Evolutionary conservation across 1,140 invertebrate genomes (phyloP).

Genomic region (Aethina tumida): DNA sequence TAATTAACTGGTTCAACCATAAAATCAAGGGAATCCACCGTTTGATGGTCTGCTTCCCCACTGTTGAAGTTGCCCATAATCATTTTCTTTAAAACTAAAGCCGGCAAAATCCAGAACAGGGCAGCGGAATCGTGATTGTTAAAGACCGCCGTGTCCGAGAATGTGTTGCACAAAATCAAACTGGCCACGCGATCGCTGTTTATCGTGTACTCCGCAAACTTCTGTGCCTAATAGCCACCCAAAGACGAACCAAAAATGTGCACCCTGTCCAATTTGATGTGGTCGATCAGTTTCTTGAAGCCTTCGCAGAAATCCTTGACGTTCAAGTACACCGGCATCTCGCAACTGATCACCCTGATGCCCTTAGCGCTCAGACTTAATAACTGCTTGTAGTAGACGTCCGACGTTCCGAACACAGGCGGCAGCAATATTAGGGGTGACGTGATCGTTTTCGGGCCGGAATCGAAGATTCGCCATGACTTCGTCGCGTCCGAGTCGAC

Average conservation of each 20-base stretch:
- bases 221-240: constrained; percentile 85
- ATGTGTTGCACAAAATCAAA: constrained; percentile 79
- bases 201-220: constrained; percentile 73
- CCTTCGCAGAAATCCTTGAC: constrained; percentile 81
- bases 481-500: constrained; percentile 70
- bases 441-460: constrained; percentile 67
- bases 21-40: constrained; percentile 81
- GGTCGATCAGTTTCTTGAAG: constrained; percentile 73
- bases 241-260: constrained; percentile 85
- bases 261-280: constrained; percentile 68
- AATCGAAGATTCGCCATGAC: constrained; percentile 84
- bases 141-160: constrained; percentile 81
- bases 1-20: constrained; percentile 86
- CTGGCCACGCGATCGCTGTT: constrained; percentile 71
- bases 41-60: constrained; percentile 60
- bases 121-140: constrained; percentile 73
- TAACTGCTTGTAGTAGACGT: constrained; percentile 80
- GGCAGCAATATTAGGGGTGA: constrained; percentile 78
- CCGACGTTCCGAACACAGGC: constrained; percentile 80
- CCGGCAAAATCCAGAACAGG: constrained; percentile 82
- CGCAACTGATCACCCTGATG: constrained; percentile 73
- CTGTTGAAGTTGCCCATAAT: constrained; percentile 77
- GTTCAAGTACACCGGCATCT: constrained; percentile 81
- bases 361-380: constrained; percentile 67
- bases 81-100: constrained; percentile 79